phyloP scores from a whole-genome alignment of 2,888 invertebrate species.

The Drosophila rellima region DNA sequence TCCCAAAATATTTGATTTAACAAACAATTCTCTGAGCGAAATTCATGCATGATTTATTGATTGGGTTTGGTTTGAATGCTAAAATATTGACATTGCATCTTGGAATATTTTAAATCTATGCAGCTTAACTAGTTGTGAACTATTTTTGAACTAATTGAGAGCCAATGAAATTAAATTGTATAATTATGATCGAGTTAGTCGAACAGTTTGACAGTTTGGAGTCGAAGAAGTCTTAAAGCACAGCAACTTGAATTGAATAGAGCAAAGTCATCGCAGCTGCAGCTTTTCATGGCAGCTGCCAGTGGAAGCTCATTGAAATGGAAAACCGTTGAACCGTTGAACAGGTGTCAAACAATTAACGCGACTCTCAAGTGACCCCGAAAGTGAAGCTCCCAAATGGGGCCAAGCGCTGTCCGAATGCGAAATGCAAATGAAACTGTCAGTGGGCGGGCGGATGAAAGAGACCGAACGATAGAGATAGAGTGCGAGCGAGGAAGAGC shows the following conservation, averaged over 20 bases:
- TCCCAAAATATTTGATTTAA: no score
- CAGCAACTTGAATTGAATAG: background rate
- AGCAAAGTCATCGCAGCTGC: slow-evolving; percentile 1
- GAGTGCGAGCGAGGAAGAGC: background rate
- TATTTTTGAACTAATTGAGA: background rate
- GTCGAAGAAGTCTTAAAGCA: background rate
- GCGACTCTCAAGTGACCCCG: slow-evolving; percentile 14
- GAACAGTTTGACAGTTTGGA: background rate
- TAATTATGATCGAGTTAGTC: background rate
- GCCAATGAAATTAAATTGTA: background rate
- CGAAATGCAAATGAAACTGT: slow-evolving; percentile 17
- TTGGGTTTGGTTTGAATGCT: no score
- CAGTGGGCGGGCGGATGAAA: background rate
- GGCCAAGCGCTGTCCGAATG: slow-evolving; percentile 1
- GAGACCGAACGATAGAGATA: no score
- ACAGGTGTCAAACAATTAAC: slow-evolving; percentile 23
- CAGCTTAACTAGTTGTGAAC: background rate
- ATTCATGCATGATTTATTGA: no score
- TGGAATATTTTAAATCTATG: background rate
- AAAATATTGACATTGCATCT: background rate
- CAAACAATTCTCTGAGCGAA: no score
- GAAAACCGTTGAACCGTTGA: slow-evolving; percentile 9
- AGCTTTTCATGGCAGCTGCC: background rate
- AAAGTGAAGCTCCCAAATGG: slow-evolving; percentile 3
- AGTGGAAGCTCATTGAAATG: slow-evolving; percentile 10